These are phyloP conservation scores for Drosophila tani DNA, from an alignment of 1,140 invertebrate species.

Conservation along the genomic window DNA sequence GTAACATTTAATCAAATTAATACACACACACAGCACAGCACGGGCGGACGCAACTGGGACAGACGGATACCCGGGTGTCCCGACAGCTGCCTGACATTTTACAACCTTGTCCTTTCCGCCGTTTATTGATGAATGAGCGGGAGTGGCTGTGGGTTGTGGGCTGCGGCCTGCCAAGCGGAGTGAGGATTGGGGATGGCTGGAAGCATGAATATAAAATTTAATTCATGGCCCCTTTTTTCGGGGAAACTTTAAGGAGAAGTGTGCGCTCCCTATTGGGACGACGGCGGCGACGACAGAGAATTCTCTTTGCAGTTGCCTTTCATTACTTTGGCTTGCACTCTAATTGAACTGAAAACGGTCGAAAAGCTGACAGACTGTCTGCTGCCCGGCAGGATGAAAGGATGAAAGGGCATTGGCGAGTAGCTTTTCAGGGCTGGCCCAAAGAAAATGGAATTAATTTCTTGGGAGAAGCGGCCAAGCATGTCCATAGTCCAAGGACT, in stretches of 20 bases:
- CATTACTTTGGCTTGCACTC: constrained; percentile 37
- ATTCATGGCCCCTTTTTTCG: constrained; percentile 43
- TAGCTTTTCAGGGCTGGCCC: constrained; percentile 21
- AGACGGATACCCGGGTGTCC: constrained; percentile 27
- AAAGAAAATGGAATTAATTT: constrained; percentile 50
- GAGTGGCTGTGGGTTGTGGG: constrained; percentile 11
- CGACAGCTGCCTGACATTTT: constrained; percentile 67
- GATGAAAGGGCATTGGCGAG: constrained; percentile 50
- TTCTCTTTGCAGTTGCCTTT: constrained; percentile 35
- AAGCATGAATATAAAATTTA: constrained; percentile 53
- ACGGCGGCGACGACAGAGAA: neutral
- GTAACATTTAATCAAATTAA: constrained; percentile 79
- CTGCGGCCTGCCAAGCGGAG: constrained; percentile 8
- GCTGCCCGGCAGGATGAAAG: constrained; percentile 23
- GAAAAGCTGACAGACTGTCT: constrained; percentile 22
- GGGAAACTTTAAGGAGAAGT: constrained; percentile 25
- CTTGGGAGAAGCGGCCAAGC: constrained; percentile 9
- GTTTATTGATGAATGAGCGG: constrained; percentile 64
- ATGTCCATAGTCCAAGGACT: constrained; percentile 3
- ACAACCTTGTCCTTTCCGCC: constrained; percentile 49
- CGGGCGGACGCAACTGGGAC: constrained; percentile 31
- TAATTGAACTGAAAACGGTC: constrained; percentile 65
- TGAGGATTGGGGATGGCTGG: constrained; percentile 15
- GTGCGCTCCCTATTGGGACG: neutral
- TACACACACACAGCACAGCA: constrained; percentile 26